A percentile compares a stretch with the other conserved stretches of the same genome.
Conservation (phyloP, 2,888 invertebrate genomes). For the Scaptomyza polygonia region DNA sequence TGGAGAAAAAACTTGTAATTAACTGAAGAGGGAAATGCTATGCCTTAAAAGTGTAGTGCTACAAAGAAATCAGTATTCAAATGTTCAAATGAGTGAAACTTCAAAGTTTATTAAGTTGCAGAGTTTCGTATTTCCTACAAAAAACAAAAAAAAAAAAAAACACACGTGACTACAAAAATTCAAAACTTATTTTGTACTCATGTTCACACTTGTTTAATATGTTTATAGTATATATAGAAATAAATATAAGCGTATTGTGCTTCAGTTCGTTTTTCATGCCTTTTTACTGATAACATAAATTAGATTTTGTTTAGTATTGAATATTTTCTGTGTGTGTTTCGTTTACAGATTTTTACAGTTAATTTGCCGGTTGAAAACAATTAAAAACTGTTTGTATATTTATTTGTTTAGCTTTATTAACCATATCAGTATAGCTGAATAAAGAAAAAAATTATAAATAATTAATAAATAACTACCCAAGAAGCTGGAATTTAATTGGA, state of each 20-base stretch:
- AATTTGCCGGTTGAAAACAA: neutral
- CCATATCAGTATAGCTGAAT: constrained; percentile 19
- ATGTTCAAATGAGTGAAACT: constrained; percentile 8
- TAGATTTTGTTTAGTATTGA: constrained; percentile 29
- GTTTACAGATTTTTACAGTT: constrained; percentile 33
- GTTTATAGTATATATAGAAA: neutral
- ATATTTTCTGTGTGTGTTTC: constrained; percentile 32
- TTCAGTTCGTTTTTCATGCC: neutral
- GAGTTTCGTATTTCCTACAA: constrained; percentile 15
- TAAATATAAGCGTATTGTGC: neutral
- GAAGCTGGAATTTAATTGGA: constrained; percentile 23
- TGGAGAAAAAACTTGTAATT: constrained; percentile 22
- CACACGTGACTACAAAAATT: constrained; percentile 3
- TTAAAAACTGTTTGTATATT: constrained; percentile 36
- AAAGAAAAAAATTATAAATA: neutral
- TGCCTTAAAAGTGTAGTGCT: constrained; percentile 16
- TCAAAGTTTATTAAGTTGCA: constrained; percentile 11
- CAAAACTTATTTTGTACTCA: neutral
- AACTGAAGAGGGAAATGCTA: constrained; percentile 14
- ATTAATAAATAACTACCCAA: constrained; percentile 11
- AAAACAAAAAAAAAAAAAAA: too few relatives aligned
- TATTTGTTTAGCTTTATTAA: constrained; percentile 38
- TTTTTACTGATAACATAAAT: constrained; percentile 30
- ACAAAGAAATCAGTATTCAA: constrained; percentile 3
- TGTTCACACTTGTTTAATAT: neutral